These are phyloP conservation scores for Madoqua kirkii DNA, from an alignment of 2,113 vertebrate genomes.

Conservation along the genomic window DNA sequence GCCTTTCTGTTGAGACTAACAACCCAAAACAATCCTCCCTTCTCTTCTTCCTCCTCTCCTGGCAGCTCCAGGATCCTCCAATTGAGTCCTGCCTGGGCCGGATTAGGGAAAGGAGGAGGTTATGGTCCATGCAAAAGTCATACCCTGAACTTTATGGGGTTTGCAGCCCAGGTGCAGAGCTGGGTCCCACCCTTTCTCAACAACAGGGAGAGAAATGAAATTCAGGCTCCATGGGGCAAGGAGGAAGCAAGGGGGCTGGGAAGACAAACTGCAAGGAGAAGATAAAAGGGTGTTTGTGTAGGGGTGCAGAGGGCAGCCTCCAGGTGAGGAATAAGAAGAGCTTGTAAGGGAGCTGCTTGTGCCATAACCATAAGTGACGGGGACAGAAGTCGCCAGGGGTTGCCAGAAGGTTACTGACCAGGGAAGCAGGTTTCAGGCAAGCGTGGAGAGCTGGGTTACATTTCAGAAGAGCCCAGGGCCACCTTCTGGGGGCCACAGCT, in stretches of 20 bases:
- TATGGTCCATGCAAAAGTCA: slow-evolving; percentile 50
- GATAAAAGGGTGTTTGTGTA: neutral
- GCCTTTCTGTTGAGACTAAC: slow-evolving; percentile 3
- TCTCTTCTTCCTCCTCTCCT: neutral
- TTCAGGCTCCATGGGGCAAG: neutral
- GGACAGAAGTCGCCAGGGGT: neutral
- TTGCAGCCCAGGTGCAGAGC: slow-evolving; percentile 56
- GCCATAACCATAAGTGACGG: neutral
- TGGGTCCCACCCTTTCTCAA: neutral
- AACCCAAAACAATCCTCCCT: neutral
- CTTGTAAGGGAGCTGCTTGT: neutral
- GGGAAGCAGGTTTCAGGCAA: neutral
- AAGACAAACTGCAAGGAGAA: neutral
- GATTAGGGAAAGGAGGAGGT: slow-evolving; percentile 22
- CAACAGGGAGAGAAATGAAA: slow-evolving; percentile 15
- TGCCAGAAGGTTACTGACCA: neutral
- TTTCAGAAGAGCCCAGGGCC: neutral
- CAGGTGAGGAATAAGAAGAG: neutral
- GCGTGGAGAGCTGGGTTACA: neutral
- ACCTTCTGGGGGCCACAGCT: neutral
- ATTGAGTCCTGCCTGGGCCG: neutral
- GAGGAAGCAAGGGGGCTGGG: neutral
- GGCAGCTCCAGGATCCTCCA: neutral
- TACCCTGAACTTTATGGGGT: slow-evolving; percentile 53
- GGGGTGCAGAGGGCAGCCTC: neutral